Evolutionary conservation across 2,797 vertebrate genomes (phyloP), one percentile per base, ranked within the genome.

Genomic region (Parambassis ranga): DNA sequence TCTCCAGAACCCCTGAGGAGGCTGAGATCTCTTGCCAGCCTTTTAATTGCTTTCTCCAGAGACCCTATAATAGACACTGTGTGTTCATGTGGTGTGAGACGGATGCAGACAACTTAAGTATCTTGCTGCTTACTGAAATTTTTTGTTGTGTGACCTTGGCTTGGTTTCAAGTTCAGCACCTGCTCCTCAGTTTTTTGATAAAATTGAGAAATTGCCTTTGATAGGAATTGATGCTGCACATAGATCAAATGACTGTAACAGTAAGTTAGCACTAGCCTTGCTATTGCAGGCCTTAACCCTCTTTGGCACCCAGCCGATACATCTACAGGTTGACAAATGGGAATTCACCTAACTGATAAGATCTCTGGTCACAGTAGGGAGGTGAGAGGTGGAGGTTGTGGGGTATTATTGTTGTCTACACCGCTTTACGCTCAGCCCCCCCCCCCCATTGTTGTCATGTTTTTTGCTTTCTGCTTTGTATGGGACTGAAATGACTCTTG

Each of bases 41-140:
- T 78, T 77, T 64, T 68, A 85, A 87, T 85, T 83, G 71, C 77
- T 62, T 68, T 77, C 77, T 71, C 67, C 48, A 58, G 74, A 83
- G 77, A 55, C 46, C 22, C 31, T 41, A 14, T 84, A 79, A 79
- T 82, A 59, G 62, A 77, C 43, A 1, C 9, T 4, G 26, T 18
- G 31, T 49, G 48, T 39, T 31, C 51, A 60, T 70, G 36, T 83
- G 61, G 61, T 46, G 67, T 78, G 36, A 67, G 23, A 35, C 0
- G 0, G n/a, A 53, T 52, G 47, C 23, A 42, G 26, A 28, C 22
- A 7, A 37, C 24, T 31, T 10, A 10, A 44, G 50, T 39, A 13
- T 35, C 15, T 10, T 15, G 27, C 61, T 50, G 37, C 53, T 15
- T 46, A 31, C 27, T 50, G 39, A 71, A 70, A 44, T 62, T 56